phyloP scores from a whole-genome alignment of 2,113 vertebrate species.

The Garra rufa region DNA sequence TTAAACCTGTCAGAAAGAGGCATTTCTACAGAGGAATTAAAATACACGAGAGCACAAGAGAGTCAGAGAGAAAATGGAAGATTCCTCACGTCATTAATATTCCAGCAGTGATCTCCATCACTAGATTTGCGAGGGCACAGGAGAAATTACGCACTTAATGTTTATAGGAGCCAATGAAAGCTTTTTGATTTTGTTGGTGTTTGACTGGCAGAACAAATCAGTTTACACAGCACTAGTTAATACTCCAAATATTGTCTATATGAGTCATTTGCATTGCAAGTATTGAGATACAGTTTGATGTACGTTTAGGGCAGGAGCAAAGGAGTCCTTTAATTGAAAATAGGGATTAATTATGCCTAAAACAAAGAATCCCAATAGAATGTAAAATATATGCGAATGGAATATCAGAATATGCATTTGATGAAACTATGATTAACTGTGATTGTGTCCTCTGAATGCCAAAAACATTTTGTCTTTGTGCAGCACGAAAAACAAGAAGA shows the following conservation, averaged over 20 bases:
- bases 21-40: not conserved
- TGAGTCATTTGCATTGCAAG: not conserved
- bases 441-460: not conserved
- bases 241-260: not conserved
- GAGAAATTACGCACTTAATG: not conserved
- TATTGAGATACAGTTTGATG: slow-evolving; percentile 6
- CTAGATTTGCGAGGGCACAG: not conserved
- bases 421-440: not conserved
- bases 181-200: slow-evolving; percentile 2
- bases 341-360: not conserved
- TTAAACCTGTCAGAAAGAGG: not conserved
- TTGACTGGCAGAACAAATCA: not conserved
- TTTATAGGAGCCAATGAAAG: not conserved
- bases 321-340: not conserved
- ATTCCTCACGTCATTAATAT: not conserved
- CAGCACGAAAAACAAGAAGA: not conserved
- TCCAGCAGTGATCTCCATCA: slow-evolving; percentile 1
- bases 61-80: not conserved
- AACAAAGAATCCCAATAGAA: not conserved
- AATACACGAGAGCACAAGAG: not conserved
- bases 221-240: not conserved
- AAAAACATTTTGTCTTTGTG: not conserved
- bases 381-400: not conserved
- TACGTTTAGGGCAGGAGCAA: not conserved
- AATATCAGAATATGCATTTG: not conserved